Conservation (phyloP, 2,797 vertebrate species). For the Acipenser transmontanus region DNA sequence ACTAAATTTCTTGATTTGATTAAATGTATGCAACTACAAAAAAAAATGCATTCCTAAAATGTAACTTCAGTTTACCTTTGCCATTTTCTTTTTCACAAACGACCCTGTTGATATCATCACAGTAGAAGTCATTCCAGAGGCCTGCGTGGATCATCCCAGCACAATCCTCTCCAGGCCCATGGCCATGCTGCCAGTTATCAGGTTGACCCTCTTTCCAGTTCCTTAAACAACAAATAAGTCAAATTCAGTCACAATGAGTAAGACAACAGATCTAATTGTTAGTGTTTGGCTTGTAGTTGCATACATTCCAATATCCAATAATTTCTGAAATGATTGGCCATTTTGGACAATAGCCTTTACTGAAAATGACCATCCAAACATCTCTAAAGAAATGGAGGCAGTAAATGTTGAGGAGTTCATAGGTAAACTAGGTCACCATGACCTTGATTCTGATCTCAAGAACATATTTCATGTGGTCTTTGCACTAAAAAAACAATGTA, state of each 20-base stretch:
- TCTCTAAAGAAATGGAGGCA: not conserved
- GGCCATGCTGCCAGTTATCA: slow-evolving; percentile 80
- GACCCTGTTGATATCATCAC: slow-evolving; percentile 80
- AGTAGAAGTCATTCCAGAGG: slow-evolving; percentile 89
- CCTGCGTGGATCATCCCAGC: slow-evolving; percentile 76
- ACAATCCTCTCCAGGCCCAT: slow-evolving; percentile 78
- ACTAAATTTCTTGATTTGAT: not conserved
- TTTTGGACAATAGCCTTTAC: not conserved
- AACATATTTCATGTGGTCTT: not conserved
- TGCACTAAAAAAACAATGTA: slow-evolving; percentile 15
- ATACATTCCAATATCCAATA: not conserved
- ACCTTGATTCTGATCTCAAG: not conserved
- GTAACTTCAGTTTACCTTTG: slow-evolving; percentile 53
- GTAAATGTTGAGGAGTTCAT: not conserved
- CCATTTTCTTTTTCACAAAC: slow-evolving; percentile 83
- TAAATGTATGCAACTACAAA: not conserved
- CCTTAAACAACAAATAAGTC: slow-evolving; percentile 61
- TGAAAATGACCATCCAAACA: not conserved
- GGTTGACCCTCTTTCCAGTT: slow-evolving; percentile 89
- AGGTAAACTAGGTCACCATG: not conserved
- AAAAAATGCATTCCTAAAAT: too few species aligned
- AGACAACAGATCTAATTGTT: not conserved
- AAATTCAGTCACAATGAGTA: slow-evolving; percentile 29
- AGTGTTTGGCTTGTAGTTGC: not conserved
- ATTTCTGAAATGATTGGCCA: not conserved